These are phyloP conservation scores for Lycaena phlaeas DNA, from an alignment of 2,888 invertebrate species.

Conservation along the genomic window DNA sequence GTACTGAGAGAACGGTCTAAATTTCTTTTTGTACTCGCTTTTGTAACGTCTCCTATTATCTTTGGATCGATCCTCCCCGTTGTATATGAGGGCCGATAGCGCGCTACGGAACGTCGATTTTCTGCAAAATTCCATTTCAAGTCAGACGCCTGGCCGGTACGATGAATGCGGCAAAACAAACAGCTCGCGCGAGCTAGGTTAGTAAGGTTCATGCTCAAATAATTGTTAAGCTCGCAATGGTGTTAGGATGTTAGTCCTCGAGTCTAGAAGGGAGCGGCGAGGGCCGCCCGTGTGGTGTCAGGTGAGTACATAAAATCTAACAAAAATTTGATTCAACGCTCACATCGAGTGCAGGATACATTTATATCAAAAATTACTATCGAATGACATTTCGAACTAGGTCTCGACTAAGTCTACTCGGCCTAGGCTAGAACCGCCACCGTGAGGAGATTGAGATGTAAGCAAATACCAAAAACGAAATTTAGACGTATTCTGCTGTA, in stretches of 20 bases:
- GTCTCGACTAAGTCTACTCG: slow-evolving; percentile 57
- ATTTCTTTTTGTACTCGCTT: slow-evolving; percentile 87
- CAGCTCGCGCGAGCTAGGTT: slow-evolving; percentile 66
- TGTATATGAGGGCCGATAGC: slow-evolving; percentile 73
- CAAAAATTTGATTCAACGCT: slow-evolving; percentile 61
- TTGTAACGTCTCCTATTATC: slow-evolving; percentile 79
- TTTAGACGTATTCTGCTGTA: slow-evolving; percentile 71
- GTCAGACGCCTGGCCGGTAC: slow-evolving; percentile 60
- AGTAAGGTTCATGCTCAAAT: slow-evolving; percentile 68
- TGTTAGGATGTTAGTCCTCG: slow-evolving; percentile 62
- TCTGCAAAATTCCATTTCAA: slow-evolving; percentile 71
- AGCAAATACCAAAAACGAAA: slow-evolving; percentile 74
- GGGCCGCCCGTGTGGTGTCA: slow-evolving; percentile 38
- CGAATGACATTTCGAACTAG: slow-evolving; percentile 67
- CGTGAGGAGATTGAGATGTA: slow-evolving; percentile 54
- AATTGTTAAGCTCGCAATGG: slow-evolving; percentile 70
- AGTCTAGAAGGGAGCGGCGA: slow-evolving; percentile 49
- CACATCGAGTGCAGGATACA: slow-evolving; percentile 53
- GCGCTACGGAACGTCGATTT: slow-evolving; percentile 74
- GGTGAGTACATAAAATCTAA: slow-evolving; percentile 70
- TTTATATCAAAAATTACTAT: slow-evolving; percentile 55
- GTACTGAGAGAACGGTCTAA: slow-evolving; percentile 86
- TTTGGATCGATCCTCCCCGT: slow-evolving; percentile 75
- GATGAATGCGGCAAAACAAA: slow-evolving; percentile 68
- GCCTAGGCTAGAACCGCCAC: slow-evolving; percentile 55